A percentile compares a stretch with the other conserved stretches of the same genome.
Conservation (phyloP, 2,888 invertebrate genomes). For the Oscheius sp. region DNA sequence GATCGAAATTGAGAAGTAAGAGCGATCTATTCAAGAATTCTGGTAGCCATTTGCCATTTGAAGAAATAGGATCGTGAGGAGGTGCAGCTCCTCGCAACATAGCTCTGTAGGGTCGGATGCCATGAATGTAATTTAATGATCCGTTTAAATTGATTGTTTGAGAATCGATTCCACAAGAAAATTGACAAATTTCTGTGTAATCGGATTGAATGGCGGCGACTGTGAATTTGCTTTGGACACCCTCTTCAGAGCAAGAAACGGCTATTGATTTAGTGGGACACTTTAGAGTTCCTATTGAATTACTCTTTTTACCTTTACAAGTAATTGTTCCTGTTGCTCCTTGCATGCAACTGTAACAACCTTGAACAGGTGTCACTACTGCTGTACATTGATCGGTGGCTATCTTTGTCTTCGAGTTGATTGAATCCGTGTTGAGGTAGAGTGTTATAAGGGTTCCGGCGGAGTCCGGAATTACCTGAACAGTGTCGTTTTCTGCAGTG, state of each 20-base stretch:
- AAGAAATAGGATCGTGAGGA: too few relatives aligned
- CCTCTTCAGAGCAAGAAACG: not conserved
- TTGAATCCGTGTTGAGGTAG: not conserved
- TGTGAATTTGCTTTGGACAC: not conserved
- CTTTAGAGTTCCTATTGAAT: not conserved
- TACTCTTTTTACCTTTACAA: not conserved
- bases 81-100: too few relatives aligned
- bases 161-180: not conserved
- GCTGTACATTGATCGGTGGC: not conserved
- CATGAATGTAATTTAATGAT: not conserved
- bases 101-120: not conserved
- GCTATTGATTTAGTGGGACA: not conserved
- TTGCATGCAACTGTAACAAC: not conserved
- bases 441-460: not conserved
- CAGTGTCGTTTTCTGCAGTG: not conserved
- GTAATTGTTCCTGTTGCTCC: not conserved
- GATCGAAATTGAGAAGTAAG: not conserved
- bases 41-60: not conserved
- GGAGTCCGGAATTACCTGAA: not conserved
- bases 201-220: not conserved
- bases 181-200: not conserved
- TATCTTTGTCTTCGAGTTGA: not conserved
- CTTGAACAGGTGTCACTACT: not conserved
- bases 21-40: not conserved
- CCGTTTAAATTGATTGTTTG: not conserved